Evolutionary conservation across 2,113 vertebrate genomes (phyloP).

Genomic region (Cyanoliseus patagonus): DNA sequence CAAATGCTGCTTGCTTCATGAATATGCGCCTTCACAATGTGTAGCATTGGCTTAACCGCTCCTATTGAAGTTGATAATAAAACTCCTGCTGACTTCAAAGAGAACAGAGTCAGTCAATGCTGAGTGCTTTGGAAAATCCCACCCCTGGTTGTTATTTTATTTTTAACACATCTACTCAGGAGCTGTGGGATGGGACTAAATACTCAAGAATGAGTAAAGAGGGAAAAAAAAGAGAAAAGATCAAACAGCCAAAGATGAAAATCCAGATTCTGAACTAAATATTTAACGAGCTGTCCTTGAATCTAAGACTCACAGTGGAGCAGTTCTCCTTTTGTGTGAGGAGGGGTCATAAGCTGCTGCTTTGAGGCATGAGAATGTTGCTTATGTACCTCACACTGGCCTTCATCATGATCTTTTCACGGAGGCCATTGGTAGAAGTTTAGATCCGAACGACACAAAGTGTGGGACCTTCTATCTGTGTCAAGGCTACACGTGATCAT

Average conservation of each 20-base stretch:
- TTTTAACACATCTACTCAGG: conserved; percentile 24
- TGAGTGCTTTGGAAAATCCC: conserved; percentile 60
- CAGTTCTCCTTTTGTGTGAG: neutral
- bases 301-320: neutral
- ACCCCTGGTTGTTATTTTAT: conserved; percentile 50
- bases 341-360: neutral
- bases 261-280: neutral
- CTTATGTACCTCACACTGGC: neutral
- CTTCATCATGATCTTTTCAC: neutral
- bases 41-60: conserved; percentile 26
- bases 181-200: conserved; percentile 31
- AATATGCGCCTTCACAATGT: conserved; percentile 42
- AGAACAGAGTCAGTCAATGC: neutral
- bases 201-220: conserved; percentile 12
- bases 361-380: neutral
- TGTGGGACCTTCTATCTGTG: neutral
- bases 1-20: conserved; percentile 18
- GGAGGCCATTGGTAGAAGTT: neutral
- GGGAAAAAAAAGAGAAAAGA: neutral
- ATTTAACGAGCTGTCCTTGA: neutral
- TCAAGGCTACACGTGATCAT: neutral
- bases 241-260: conserved; percentile 23
- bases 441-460: neutral
- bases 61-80: conserved; percentile 52
- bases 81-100: conserved; percentile 66